These are phyloP conservation scores for Cosmopolites sordidus DNA, from an alignment of 2,888 invertebrate genomes.

Conservation along the genomic window DNA sequence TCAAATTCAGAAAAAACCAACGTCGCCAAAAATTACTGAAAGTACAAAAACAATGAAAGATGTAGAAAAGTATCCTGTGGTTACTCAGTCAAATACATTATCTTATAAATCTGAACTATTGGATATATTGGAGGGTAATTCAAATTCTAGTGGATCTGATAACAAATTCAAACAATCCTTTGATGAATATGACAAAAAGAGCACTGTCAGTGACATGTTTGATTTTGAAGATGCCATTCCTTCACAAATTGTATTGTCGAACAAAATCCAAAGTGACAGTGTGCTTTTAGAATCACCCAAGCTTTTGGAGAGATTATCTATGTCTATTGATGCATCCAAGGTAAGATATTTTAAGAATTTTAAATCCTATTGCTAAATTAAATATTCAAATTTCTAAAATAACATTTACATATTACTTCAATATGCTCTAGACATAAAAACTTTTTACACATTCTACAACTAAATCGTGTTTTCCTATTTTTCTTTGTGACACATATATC, in stretches of 20 bases:
- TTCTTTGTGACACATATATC: too few relatives aligned
- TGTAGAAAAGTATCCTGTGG: conserved; percentile 23
- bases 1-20: not conserved
- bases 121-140: conserved; percentile 34
- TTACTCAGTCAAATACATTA: conserved; percentile 27
- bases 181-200: conserved; percentile 15
- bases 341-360: too few relatives aligned
- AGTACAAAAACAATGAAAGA: conserved; percentile 10
- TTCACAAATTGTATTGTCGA: conserved; percentile 34
- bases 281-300: conserved; percentile 47
- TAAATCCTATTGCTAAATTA: too few relatives aligned
- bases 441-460: too few relatives aligned
- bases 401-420: too few relatives aligned
- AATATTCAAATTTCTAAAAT: too few relatives aligned
- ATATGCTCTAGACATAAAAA: too few relatives aligned
- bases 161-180: conserved; percentile 21
- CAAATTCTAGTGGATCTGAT: conserved; percentile 16
- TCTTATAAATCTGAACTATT: conserved; percentile 30
- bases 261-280: conserved; percentile 19
- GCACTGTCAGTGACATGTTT: conserved; percentile 13
- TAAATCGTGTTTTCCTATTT: too few relatives aligned
- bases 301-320: conserved; percentile 53
- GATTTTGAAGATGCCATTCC: conserved; percentile 40
- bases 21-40: not conserved
- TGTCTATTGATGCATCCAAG: conserved; percentile 15